phyloP scores from a whole-genome alignment of 2,797 vertebrate species.

The Hydrocynus forskahlii region DNA sequence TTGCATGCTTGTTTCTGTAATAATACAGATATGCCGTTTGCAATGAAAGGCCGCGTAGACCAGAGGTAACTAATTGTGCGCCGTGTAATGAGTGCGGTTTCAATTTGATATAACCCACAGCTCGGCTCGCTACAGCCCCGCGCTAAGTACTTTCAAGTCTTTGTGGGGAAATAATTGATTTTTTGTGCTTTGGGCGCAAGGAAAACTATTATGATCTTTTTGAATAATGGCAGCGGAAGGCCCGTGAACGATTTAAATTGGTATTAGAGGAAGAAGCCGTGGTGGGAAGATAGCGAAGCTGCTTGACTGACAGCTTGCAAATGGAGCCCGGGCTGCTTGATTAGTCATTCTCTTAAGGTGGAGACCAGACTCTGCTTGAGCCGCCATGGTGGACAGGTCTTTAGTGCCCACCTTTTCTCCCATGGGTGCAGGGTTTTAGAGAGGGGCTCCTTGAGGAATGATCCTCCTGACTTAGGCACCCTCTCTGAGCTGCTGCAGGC shows the following conservation, averaged over 20 bases:
- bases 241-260: conserved; percentile 99
- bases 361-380: conserved; percentile 66
- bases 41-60: conserved; percentile 99
- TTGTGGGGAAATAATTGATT: conserved; percentile 99
- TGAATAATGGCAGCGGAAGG: conserved; percentile 99
- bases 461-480: conserved; percentile 41
- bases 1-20: conserved; percentile 99
- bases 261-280: conserved; percentile 96
- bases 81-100: conserved; percentile 99
- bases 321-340: conserved; percentile 88
- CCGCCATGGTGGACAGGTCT: conserved; percentile 57
- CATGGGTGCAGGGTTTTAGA: conserved; percentile 38
- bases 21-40: conserved; percentile 99
- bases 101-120: conserved; percentile 99
- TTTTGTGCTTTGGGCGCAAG: conserved; percentile 99
- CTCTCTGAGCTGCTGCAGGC: conserved; percentile 4
- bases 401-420: conserved; percentile 2
- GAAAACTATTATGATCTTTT: conserved; percentile 99
- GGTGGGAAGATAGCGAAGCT: conserved; percentile 84
- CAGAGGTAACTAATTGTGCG: conserved; percentile 99
- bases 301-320: conserved; percentile 96
- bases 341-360: conserved; percentile 91
- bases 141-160: conserved; percentile 99
- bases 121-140: conserved; percentile 97
- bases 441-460: conserved; percentile 36